phyloP scores from a whole-genome alignment of 2,113 vertebrate genomes.

The Electrona antarctica region DNA sequence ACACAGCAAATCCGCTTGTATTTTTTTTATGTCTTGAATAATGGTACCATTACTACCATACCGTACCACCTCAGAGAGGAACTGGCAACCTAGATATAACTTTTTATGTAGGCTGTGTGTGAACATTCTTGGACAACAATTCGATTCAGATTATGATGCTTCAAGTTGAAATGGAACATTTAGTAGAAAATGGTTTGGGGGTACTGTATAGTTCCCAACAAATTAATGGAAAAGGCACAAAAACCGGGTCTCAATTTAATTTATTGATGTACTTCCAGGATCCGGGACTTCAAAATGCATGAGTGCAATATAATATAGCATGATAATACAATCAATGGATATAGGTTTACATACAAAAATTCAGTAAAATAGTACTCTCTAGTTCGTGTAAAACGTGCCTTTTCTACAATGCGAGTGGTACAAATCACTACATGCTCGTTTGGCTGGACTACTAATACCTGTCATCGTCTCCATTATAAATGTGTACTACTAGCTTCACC shows the following conservation, averaged over 20 bases:
- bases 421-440: slow-evolving; percentile 48
- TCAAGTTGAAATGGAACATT: too few species aligned
- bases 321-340: slow-evolving; percentile 64
- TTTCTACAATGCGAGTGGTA: slow-evolving; percentile 56
- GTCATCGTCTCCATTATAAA: slow-evolving; percentile 18
- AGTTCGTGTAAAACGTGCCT: slow-evolving; percentile 51
- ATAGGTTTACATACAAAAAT: slow-evolving; percentile 62
- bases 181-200: not conserved
- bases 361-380: slow-evolving; percentile 70
- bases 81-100: too few species aligned
- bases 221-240: slow-evolving; percentile 19
- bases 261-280: slow-evolving; percentile 51
- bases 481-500: slow-evolving; percentile 33
- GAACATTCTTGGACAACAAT: too few species aligned
- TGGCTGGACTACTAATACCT: slow-evolving; percentile 23
- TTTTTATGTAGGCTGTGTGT: too few species aligned
- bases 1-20: too few species aligned
- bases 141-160: too few species aligned
- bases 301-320: slow-evolving; percentile 53
- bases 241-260: slow-evolving; percentile 14
- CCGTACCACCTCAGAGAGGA: too few species aligned
- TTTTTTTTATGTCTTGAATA: too few species aligned
- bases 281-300: slow-evolving; percentile 56
- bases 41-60: too few species aligned
- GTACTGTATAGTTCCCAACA: not conserved